Conservation (phyloP, 1,140 invertebrate species). For the Hypsibius dujardini region DNA sequence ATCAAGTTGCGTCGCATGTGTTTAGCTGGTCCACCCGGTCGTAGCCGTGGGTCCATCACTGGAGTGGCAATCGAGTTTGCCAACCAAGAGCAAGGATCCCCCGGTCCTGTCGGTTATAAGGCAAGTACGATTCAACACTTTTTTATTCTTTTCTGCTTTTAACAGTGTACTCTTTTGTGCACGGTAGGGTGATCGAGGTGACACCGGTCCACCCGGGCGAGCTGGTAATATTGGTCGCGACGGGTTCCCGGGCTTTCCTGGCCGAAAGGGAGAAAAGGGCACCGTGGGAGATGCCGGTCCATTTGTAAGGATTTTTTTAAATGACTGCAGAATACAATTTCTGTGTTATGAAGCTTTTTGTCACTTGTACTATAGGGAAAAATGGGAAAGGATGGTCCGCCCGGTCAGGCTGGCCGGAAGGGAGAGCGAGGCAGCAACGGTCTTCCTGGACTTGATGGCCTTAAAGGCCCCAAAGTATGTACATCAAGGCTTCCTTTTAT, state of each 20-base stretch:
- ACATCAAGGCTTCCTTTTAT: background rate
- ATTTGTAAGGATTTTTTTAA: background rate
- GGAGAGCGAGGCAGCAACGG: background rate
- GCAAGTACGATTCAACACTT: background rate
- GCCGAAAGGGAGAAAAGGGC: conserved; percentile 18
- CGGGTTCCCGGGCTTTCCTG: conserved; percentile 13
- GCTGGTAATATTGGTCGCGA: conserved; percentile 20
- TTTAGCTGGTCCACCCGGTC: background rate
- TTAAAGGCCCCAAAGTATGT: background rate
- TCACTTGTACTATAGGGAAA: background rate
- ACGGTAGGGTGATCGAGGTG: conserved; percentile 4
- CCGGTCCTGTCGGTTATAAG: background rate
- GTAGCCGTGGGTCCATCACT: background rate
- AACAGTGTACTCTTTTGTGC: background rate
- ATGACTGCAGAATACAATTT: background rate
- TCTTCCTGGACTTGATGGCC: conserved; percentile 9
- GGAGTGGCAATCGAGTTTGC: background rate
- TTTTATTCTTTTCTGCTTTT: background rate
- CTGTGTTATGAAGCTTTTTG: no score
- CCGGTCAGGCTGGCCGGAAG: background rate
- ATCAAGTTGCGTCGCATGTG: background rate
- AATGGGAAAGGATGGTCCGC: conserved; percentile 10
- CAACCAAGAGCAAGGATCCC: background rate
- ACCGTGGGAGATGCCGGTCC: background rate
- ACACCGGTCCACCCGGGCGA: conserved; percentile 20